Evolutionary conservation across 64 coral and sea anemone genomes (phyloP), one percentile per base, ranked within the genome.

Genomic region (Actinia equina): DNA sequence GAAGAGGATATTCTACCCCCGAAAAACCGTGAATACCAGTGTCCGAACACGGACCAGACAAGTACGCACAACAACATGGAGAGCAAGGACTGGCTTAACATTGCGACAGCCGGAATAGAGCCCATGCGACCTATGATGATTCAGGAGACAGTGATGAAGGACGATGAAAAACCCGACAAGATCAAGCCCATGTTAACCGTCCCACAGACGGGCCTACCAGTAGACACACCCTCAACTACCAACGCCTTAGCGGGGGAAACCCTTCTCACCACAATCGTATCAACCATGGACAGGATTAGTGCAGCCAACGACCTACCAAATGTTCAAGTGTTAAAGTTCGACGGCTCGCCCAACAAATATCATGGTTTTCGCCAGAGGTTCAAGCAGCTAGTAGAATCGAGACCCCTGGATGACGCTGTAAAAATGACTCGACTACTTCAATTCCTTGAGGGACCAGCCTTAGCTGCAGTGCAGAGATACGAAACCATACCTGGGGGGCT

Each of bases 291-390:
- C 14, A 94, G 54, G 37, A 94, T 86, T 14, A 86, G 91, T 59
- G 61, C 86, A 62, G 27, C 83, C 15, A 71, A 81, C 45, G 83
- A 94, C 51, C 84, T 94, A 20, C 87, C 87, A 19, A 49, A 80
- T 54, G 77, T 92, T 18, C 43, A 83, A 83, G 52, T 88, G 14
- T 44, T 45, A 43, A 92, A 84, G 52, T 94, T 94, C 69, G 87
- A 89, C 84, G 87, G 92, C 49, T 94, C 92, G 3, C 87, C 92
- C 0, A 56, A 94, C 42, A 86, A 86, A 52, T 86, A 44, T 62
- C 37, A 27, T 25, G 44, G 17, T 43, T 86, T 86, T 52, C 85
- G 59, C 45, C 85, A 56, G 30, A 86, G 85, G 49, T 86, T 86
- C 49, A 71, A 52, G 23, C 85, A 74, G 60, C 17, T 86, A 3